Evolutionary conservation across 1,140 invertebrate species (phyloP), one percentile per base, ranked within the genome.

Genomic region (silkworm (Bombyx mori)): DNA sequence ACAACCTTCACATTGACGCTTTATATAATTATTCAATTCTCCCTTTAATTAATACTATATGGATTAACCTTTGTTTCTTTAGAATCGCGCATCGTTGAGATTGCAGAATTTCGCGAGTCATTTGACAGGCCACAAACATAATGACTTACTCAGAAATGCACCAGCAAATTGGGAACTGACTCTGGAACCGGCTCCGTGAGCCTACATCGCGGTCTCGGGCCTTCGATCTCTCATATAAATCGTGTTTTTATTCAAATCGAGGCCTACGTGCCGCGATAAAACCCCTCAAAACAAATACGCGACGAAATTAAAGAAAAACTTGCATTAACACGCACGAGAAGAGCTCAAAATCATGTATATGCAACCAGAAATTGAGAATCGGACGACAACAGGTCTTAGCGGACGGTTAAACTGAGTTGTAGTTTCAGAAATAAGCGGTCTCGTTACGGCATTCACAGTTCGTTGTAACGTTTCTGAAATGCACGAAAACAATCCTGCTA

Each of bases 81-180:
- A 5, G 26, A 35, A 5, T 35, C 26, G 26, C 12, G 12, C 12
- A 18, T 18, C 26, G 4, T 35, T 35, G 26, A 35, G 71, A 75
- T 72, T 77, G 79, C 78, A 75, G 80, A 82, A 81, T 84, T 86
- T 84, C 75, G 83, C 83, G 80, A 86, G 68, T 67, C 60, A 80
- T 82, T 81, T 82, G 83, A 84, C 83, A 85, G 77, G 81, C 73
- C 79, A 79, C 26, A 86, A 86, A 86, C 79, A 85, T 86, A 86
- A 86, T 86, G 85, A 86, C 83, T 86, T 85, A 86, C 82, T 86
- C 80, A 82, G 79, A 86, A 86, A 83, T 79, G 77, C 73, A 73
- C 75, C 77, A 82, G 73, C 79, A 86, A 86, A 84, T 86, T 86
- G 81, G 83, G 75, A 86, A 81, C 72, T 67, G 62, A 75, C 68